Percentiles rank a stretch among this genome's conserved stretches.
These are phyloP conservation scores for Burhinus oedicnemus DNA, from an alignment of 2,113 vertebrate genomes.

Conservation along the genomic window DNA sequence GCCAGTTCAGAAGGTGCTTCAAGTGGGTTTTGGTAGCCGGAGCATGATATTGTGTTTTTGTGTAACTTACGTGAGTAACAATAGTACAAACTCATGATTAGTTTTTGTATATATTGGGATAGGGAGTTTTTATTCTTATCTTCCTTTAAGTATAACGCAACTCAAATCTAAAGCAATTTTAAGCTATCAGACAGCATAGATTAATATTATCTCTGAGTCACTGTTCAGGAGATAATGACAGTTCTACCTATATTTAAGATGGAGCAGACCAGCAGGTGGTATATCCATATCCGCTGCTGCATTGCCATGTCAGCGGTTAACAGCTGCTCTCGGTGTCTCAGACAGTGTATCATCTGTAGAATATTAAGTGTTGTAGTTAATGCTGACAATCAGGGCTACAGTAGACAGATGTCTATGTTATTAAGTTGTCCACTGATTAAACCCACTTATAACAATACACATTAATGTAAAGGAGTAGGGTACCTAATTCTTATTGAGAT, in stretches of 20 bases:
- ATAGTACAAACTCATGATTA: background rate
- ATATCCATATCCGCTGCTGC: background rate
- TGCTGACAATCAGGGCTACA: background rate
- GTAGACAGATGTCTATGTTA: background rate
- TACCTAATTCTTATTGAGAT: background rate
- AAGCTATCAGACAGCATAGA: background rate
- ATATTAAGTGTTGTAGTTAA: background rate
- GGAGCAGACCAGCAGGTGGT: background rate
- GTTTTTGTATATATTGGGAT: background rate
- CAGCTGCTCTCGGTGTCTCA: background rate
- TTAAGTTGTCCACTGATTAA: background rate
- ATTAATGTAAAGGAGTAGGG: background rate
- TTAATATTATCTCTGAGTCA: background rate
- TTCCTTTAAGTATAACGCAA: background rate
- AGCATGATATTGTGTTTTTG: background rate
- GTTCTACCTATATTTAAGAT: background rate
- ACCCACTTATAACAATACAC: background rate
- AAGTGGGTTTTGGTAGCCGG: background rate
- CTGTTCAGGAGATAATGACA: background rate
- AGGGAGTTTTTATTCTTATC: background rate
- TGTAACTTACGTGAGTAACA: background rate
- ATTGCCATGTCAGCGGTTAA: background rate
- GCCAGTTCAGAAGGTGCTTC: background rate
- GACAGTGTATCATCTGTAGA: background rate
- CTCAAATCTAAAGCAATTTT: background rate